Conservation (phyloP, 2,113 vertebrate genomes). For the Amblyopsis rosae region DNA sequence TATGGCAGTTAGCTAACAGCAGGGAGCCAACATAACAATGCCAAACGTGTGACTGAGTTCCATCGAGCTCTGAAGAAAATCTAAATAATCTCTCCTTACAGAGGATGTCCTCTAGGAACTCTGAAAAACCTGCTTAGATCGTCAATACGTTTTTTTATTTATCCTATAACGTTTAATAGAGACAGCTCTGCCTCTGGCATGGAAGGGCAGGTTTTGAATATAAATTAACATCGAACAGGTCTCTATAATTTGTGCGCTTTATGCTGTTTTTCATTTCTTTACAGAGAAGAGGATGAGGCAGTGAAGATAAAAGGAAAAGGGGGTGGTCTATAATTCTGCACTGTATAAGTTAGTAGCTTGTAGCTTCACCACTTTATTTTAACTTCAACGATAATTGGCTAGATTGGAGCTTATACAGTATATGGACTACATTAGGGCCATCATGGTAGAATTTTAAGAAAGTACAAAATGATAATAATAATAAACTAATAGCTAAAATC, state of each 20-base stretch:
- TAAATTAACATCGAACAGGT: conserved; percentile 70
- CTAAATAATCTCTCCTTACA: conserved; percentile 7
- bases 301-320: conserved; percentile 48
- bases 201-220: conserved; percentile 69
- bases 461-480: too few relatives aligned
- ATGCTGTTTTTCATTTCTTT: conserved; percentile 29
- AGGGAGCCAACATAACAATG: too few relatives aligned
- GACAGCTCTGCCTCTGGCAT: conserved; percentile 54
- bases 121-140: conserved; percentile 62
- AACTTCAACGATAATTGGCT: conserved; percentile 4
- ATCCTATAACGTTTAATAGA: conserved; percentile 63
- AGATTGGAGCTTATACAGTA: not conserved
- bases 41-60: too few relatives aligned
- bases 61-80: conserved; percentile 4
- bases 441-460: too few relatives aligned
- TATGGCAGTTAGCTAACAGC: too few relatives aligned
- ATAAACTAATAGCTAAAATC: too few relatives aligned
- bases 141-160: conserved; percentile 61
- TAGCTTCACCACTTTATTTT: conserved; percentile 2
- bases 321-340: conserved; percentile 2
- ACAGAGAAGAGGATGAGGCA: conserved; percentile 24
- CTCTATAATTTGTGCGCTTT: conserved; percentile 40
- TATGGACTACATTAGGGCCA: not conserved
- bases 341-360: not conserved
- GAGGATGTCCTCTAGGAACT: conserved; percentile 41